Evolutionary conservation across 2,113 vertebrate genomes (phyloP).

Genomic region (Chaenocephalus aceratus): DNA sequence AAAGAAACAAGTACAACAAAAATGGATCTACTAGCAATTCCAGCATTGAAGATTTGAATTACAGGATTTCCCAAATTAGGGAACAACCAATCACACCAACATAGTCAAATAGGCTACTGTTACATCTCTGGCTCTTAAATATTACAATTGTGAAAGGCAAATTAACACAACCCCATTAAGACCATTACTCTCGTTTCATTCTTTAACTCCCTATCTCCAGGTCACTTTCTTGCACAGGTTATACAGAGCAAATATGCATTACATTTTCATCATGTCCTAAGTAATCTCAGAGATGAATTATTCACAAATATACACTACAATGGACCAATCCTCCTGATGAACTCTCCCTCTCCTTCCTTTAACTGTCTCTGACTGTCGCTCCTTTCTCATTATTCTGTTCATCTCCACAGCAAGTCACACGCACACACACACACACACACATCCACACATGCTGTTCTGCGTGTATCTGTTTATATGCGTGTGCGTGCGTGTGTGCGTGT

Average conservation of each 20-base stretch:
- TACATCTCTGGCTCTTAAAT: neutral
- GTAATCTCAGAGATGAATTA: conserved; percentile 60
- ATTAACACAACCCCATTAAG: conserved; percentile 23
- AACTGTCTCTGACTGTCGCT: conserved; percentile 61
- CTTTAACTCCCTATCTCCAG: conserved; percentile 47
- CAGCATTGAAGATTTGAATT: neutral
- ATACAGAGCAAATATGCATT: neutral
- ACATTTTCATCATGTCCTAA: conserved; percentile 25
- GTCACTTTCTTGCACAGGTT: conserved; percentile 41
- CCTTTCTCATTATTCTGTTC: conserved; percentile 76
- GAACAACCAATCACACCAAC: neutral
- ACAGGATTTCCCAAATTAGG: neutral
- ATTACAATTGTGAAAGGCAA: conserved; percentile 17
- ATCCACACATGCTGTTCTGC: conserved; percentile 18
- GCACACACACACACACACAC: conserved; percentile 15
- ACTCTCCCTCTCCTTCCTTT: conserved; percentile 59
- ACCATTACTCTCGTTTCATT: conserved; percentile 9
- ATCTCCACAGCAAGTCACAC: conserved; percentile 63
- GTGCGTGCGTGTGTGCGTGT: conserved; percentile 55
- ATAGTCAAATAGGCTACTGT: neutral
- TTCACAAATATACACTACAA: conserved; percentile 65
- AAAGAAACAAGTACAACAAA: conserved; percentile 5
- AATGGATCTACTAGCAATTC: neutral
- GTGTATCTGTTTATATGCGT: conserved; percentile 25
- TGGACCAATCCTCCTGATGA: conserved; percentile 67